phyloP scores from a whole-genome alignment of 2,113 vertebrate species.

The Xiphophorus maculatus region DNA sequence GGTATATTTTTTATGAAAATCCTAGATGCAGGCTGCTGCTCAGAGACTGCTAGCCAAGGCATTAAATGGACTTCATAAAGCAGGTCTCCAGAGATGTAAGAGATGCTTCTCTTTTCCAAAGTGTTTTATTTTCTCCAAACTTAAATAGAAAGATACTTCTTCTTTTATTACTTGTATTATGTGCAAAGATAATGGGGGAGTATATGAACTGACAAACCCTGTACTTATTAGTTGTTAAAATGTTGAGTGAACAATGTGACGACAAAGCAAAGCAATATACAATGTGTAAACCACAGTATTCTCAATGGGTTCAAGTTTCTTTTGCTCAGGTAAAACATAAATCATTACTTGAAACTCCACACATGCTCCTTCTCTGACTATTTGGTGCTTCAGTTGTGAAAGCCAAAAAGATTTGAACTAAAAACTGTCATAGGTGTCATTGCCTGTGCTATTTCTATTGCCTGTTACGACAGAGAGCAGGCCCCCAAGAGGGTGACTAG shows the following conservation, averaged over 20 bases:
- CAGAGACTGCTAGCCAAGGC: background rate
- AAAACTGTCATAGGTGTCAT: slow-evolving; percentile 23
- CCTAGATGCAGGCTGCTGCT: background rate
- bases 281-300: background rate
- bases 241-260: background rate
- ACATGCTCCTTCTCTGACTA: slow-evolving; percentile 13
- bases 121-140: background rate
- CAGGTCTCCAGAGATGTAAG: background rate
- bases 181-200: background rate
- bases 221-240: background rate
- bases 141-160: background rate
- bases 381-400: background rate
- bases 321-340: background rate
- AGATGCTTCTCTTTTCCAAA: too few species aligned
- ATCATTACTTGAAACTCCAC: background rate
- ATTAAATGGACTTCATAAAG: background rate
- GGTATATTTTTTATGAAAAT: background rate
- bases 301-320: background rate
- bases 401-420: slow-evolving; percentile 25
- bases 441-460: slow-evolving; percentile 45
- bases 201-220: background rate
- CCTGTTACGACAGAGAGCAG: slow-evolving; percentile 48
- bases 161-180: background rate
- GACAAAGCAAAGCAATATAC: background rate
- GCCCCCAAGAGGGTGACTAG: slow-evolving; percentile 50